Evolutionary conservation across 2,888 invertebrate species (phyloP).

Genomic region (Minunthozetes semirufus): DNA sequence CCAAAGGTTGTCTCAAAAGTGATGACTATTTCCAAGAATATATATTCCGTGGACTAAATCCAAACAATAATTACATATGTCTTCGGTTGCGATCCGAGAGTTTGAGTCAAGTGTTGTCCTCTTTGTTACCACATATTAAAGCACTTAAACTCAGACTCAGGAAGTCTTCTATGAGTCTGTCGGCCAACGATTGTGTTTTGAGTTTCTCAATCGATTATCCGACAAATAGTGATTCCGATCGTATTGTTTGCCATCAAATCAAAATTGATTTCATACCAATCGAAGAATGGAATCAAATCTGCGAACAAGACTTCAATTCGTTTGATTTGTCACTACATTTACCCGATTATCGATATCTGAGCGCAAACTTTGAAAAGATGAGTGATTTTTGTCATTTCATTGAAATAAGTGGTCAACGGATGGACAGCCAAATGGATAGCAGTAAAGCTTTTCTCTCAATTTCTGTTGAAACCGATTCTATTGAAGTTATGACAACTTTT

Average conservation of each 20-base stretch:
- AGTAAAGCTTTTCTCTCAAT: not conserved
- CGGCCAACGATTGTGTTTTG: not conserved
- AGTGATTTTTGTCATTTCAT: not conserved
- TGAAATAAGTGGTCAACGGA: not conserved
- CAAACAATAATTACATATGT: not conserved
- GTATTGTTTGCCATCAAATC: not conserved
- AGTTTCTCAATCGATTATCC: not conserved
- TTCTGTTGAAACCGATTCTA: constrained; percentile 8
- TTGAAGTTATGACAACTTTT: not conserved
- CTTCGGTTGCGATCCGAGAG: not conserved
- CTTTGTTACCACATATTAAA: not conserved
- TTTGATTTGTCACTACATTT: not conserved
- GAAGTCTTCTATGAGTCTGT: not conserved
- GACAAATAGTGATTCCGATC: not conserved
- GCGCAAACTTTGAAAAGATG: not conserved
- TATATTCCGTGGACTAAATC: not conserved
- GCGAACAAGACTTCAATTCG: not conserved
- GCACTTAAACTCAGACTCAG: not conserved
- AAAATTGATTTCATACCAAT: not conserved
- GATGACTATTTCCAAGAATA: constrained; percentile 7
- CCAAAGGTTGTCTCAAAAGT: not conserved
- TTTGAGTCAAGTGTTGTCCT: not conserved
- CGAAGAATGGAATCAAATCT: not conserved
- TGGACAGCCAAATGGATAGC: not conserved
- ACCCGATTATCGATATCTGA: not conserved